Evolutionary conservation across 2,888 invertebrate genomes (phyloP).

Genomic region (Drosophila anomalata): DNA sequence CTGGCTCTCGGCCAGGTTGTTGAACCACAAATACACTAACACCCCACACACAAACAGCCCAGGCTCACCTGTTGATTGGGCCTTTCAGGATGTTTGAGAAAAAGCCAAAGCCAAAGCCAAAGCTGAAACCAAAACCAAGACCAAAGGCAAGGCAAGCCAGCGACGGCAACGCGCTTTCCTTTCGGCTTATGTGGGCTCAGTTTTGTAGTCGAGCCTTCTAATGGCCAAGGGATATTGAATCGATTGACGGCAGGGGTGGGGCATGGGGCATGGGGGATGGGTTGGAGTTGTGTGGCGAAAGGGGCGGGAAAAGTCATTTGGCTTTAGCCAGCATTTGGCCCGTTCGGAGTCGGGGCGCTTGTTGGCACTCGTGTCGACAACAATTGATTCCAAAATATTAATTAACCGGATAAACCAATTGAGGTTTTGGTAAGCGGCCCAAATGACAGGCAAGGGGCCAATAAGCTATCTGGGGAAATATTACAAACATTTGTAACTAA

Average conservation of each 20-base stretch:
- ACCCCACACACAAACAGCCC: constrained; percentile 15
- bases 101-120: constrained; percentile 34
- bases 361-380: constrained; percentile 28
- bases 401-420: constrained; percentile 40
- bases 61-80: constrained; percentile 67
- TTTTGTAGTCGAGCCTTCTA: constrained; percentile 48
- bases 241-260: constrained; percentile 4
- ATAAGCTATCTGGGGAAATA: background rate
- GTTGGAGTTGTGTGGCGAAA: background rate
- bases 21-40: constrained; percentile 57
- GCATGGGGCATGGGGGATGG: background rate
- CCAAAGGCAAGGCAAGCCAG: constrained; percentile 28
- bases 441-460: constrained; percentile 15
- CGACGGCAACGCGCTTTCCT: constrained; percentile 40
- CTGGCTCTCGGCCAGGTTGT: constrained; percentile 58
- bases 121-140: background rate
- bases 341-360: constrained; percentile 1
- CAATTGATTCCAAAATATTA: constrained; percentile 45
- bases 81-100: constrained; percentile 35
- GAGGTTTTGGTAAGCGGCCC: constrained; percentile 12
- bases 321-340: constrained; percentile 15
- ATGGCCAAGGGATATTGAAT: constrained; percentile 51
- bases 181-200: constrained; percentile 51
- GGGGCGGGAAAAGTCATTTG: constrained; percentile 24
- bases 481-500: background rate